Conservation (phyloP, 2,888 invertebrate genomes). For the Noctuana brunneofusca region DNA sequence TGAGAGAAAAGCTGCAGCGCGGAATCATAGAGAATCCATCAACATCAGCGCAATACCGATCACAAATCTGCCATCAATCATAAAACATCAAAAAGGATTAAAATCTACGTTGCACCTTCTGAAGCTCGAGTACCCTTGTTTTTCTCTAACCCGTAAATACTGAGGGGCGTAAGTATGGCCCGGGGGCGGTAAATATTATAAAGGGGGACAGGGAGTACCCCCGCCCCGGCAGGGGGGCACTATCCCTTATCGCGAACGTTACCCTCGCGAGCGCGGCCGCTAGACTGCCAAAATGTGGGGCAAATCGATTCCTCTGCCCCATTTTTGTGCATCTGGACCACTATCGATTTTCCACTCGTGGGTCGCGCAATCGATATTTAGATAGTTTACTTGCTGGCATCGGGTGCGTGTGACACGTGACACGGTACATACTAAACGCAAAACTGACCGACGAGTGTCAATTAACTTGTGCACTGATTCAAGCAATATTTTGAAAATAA, state of each 20-base stretch:
- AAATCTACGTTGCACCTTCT: conserved; percentile 83
- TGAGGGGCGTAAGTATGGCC: conserved; percentile 82
- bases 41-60: conserved; percentile 74
- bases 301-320: conserved; percentile 81
- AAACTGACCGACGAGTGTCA: conserved; percentile 11
- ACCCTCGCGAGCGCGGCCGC: conserved; percentile 78
- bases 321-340: conserved; percentile 83
- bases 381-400: conserved; percentile 19
- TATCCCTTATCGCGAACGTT: conserved; percentile 83
- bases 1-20: conserved; percentile 31
- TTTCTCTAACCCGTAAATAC: conserved; percentile 83
- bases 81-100: conserved; percentile 83
- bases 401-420: conserved; percentile 17
- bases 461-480: background rate
- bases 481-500: no score
- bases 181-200: conserved; percentile 83
- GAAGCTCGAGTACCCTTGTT: conserved; percentile 82
- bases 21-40: conserved; percentile 77
- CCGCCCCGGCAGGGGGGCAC: conserved; percentile 73
- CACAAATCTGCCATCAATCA: conserved; percentile 82
- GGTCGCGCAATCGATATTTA: conserved; percentile 41
- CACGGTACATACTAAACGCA: conserved; percentile 7
- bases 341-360: conserved; percentile 67
- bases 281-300: conserved; percentile 80
- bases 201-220: conserved; percentile 67